Conservation (phyloP, 2,113 vertebrate species). For the Fulmarus glacialis region DNA sequence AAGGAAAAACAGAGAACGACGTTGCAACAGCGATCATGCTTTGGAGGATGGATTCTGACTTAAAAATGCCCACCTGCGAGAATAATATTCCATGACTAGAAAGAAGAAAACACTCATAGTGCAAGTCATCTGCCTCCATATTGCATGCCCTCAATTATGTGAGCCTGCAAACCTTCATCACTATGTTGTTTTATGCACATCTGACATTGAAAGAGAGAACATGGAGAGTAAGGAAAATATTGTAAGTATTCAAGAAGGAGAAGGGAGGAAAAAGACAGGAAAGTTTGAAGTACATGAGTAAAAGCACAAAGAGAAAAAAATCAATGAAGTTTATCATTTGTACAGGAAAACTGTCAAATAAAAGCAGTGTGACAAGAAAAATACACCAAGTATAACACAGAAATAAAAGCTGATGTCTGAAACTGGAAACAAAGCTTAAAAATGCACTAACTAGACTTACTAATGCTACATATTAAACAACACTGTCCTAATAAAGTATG, state of each 20-base stretch:
- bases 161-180: background rate
- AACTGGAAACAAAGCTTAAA: background rate
- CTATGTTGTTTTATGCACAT: background rate
- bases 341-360: background rate
- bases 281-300: background rate
- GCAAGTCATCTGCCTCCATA: background rate
- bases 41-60: background rate
- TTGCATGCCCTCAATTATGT: background rate
- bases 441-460: background rate
- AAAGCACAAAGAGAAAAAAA: background rate
- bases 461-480: background rate
- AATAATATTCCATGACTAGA: background rate
- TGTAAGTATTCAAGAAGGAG: background rate
- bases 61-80: background rate
- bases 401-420: background rate
- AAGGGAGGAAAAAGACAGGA: background rate
- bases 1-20: background rate
- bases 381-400: background rate
- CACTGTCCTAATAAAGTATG: background rate
- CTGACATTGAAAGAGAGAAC: background rate
- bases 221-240: background rate
- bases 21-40: background rate
- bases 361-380: background rate
- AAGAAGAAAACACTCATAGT: background rate
- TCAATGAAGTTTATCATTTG: background rate